Evolutionary conservation across 2,113 vertebrate species (phyloP).

Genomic region (Motacilla tschutschensis): DNA sequence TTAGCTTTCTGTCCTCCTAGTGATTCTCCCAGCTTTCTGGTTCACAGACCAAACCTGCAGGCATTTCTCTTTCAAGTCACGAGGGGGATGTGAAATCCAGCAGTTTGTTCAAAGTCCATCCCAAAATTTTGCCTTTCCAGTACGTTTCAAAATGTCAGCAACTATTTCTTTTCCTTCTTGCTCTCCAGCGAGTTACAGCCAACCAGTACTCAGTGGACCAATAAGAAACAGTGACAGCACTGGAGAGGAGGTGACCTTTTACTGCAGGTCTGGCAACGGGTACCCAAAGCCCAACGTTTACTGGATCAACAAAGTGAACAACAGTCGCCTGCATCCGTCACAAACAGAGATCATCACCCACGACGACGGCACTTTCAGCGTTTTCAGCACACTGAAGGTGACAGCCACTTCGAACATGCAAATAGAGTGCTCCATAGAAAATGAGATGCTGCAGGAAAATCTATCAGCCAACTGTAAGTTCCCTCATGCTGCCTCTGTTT

Average conservation of each 20-base stretch:
- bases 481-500: neutral
- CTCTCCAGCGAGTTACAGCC: slow-evolving; percentile 66
- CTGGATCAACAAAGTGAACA: slow-evolving; percentile 70
- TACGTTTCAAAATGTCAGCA: accelerated
- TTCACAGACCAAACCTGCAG: neutral
- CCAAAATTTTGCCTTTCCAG: neutral
- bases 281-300: slow-evolving; percentile 63
- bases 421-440: slow-evolving; percentile 71
- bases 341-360: neutral
- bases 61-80: neutral
- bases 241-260: slow-evolving; percentile 55
- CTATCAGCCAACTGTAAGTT: slow-evolving; percentile 58
- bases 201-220: slow-evolving; percentile 46
- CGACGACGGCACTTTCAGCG: slow-evolving; percentile 8
- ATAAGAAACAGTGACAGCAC: neutral
- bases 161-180: neutral
- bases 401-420: neutral
- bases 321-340: slow-evolving; percentile 19
- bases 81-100: neutral
- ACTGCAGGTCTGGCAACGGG: slow-evolving; percentile 60
- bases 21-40: neutral
- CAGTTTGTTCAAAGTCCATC: neutral
- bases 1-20: neutral
- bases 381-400: slow-evolving; percentile 57
- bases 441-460: slow-evolving; percentile 62